A percentile compares a stretch with the other conserved stretches of the same genome.
These are phyloP conservation scores for Micronisus gabar DNA, from an alignment of 2,113 vertebrate species.

Conservation along the genomic window DNA sequence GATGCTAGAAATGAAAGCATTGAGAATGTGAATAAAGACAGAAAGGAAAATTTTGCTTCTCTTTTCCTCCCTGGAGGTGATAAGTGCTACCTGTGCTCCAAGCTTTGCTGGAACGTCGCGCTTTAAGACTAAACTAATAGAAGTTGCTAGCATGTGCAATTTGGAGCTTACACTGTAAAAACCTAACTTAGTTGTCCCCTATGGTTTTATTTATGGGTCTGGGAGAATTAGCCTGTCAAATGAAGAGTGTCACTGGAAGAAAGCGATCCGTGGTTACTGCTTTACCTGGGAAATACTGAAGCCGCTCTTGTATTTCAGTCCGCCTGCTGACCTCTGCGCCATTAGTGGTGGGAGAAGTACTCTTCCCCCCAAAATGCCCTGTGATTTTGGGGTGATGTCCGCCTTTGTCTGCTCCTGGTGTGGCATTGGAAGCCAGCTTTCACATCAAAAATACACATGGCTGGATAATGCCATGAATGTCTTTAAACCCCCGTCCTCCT, in stretches of 20 bases:
- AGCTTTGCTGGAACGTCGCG: slow-evolving; percentile 19
- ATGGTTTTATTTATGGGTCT: background rate
- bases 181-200: background rate
- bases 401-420: background rate
- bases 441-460: accelerated
- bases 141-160: slow-evolving; percentile 23
- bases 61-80: background rate
- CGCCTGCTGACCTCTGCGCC: accelerated
- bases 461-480: background rate
- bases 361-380: accelerated
- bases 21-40: background rate
- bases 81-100: background rate
- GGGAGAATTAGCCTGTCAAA: background rate
- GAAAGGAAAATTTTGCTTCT: slow-evolving; percentile 48
- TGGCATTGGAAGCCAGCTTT: accelerated
- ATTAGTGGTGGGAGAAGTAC: background rate
- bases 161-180: slow-evolving; percentile 32
- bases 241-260: background rate
- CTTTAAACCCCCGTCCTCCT: background rate
- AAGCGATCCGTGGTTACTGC: background rate
- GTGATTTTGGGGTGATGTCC: too few relatives aligned
- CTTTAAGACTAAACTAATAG: slow-evolving; percentile 19
- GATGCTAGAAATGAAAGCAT: background rate
- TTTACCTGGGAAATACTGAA: background rate
- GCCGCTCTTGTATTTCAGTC: background rate